phyloP scores from a whole-genome alignment of 2,797 vertebrate species.

The Pseudochirops corinnae region DNA sequence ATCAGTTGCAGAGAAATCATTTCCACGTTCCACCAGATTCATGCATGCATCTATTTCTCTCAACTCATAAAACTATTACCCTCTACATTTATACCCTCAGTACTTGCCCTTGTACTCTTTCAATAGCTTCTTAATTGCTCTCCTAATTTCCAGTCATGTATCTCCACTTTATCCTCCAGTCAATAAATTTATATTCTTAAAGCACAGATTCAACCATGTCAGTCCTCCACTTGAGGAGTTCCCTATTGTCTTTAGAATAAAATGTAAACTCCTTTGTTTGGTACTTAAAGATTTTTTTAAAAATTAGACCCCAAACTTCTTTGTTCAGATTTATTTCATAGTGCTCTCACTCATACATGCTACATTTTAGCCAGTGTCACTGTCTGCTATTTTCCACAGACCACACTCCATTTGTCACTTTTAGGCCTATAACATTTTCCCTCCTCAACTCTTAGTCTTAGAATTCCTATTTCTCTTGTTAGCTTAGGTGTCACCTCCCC shows the following conservation, averaged over 20 bases:
- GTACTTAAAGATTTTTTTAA: background rate
- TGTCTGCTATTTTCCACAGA: background rate
- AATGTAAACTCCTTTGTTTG: background rate
- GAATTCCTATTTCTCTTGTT: background rate
- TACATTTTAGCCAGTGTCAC: background rate
- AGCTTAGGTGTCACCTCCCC: background rate
- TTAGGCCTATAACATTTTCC: background rate
- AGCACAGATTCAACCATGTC: background rate
- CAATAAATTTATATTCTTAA: background rate
- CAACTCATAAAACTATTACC: background rate
- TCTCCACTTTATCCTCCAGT: background rate
- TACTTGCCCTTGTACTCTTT: background rate
- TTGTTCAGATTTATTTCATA: background rate
- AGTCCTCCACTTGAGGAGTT: background rate
- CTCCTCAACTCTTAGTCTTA: background rate
- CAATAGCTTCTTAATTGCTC: background rate
- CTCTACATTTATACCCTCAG: background rate
- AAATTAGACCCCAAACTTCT: background rate
- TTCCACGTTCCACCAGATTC: background rate
- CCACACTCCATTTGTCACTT: background rate
- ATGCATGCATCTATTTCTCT: background rate
- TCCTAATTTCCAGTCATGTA: background rate
- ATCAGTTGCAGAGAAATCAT: background rate
- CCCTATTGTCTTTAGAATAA: background rate
- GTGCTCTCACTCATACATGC: background rate